phyloP scores from a whole-genome alignment of 1,140 invertebrate species.

The Tetramorium alpestre region DNA sequence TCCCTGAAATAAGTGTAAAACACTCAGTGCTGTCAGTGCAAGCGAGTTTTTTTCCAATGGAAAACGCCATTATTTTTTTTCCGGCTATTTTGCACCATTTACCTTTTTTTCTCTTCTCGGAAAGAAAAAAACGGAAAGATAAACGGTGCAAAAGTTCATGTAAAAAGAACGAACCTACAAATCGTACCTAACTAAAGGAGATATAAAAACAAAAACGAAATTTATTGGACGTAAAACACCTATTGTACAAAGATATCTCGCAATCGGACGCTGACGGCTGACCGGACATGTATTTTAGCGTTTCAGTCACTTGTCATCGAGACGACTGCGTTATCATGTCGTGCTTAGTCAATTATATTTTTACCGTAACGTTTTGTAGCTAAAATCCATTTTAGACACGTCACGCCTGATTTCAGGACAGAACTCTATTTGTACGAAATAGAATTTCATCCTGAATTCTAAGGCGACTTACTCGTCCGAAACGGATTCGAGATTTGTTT shows the following conservation, averaged over 20 bases:
- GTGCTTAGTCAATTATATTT: neutral
- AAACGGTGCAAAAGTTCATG: too few species aligned
- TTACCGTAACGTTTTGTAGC: neutral
- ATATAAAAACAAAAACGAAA: constrained; percentile 23
- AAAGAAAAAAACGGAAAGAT: too few species aligned
- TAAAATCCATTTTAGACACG: neutral
- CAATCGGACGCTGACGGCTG: too few species aligned
- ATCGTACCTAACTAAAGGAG: too few species aligned
- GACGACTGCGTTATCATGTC: neutral
- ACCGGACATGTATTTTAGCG: neutral
- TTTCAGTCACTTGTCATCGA: neutral
- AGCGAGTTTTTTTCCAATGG: too few species aligned
- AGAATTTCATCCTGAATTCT: neutral
- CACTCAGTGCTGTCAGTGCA: too few species aligned
- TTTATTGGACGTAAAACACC: constrained; percentile 28
- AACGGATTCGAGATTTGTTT: neutral
- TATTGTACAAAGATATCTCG: constrained; percentile 26
- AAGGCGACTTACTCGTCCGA: neutral
- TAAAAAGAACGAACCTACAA: too few species aligned
- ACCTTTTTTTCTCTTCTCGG: too few species aligned
- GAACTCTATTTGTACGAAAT: neutral
- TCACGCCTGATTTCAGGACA: neutral
- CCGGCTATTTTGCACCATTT: too few species aligned
- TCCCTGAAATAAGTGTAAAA: too few species aligned
- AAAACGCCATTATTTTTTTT: too few species aligned